Evolutionary conservation across 1,140 invertebrate species (phyloP).

Genomic region (Apolygus lucorum): DNA sequence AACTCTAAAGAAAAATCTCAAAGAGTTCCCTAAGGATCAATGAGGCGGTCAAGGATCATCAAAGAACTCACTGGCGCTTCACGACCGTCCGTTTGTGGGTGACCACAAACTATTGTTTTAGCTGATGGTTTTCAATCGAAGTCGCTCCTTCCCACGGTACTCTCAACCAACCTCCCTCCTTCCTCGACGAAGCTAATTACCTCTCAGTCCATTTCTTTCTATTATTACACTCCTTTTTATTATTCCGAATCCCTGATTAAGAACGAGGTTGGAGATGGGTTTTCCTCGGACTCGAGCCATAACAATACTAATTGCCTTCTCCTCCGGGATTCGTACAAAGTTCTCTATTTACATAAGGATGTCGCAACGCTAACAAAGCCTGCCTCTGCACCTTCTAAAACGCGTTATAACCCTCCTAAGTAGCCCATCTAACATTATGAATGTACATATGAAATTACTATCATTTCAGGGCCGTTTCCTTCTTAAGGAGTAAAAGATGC

Average conservation of each 20-base stretch:
- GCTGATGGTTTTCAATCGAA: background rate
- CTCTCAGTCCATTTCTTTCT: slow-evolving; percentile 3
- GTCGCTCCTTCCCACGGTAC: background rate
- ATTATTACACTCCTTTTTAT: background rate
- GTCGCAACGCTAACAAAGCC: background rate
- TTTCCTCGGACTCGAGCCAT: too few relatives aligned
- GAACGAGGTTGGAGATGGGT: too few relatives aligned
- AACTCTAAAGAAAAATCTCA: too few relatives aligned
- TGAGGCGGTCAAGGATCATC: background rate
- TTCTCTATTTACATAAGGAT: slow-evolving; percentile 13
- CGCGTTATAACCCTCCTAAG: background rate
- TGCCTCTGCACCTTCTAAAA: background rate
- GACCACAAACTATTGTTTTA: background rate
- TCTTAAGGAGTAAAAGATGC: too few relatives aligned
- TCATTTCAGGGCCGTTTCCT: too few relatives aligned
- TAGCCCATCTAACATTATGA: background rate
- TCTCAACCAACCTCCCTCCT: too few relatives aligned
- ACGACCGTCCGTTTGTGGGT: background rate
- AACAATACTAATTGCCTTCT: slow-evolving; percentile 8
- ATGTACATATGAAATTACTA: background rate
- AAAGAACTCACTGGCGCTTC: background rate
- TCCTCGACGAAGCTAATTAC: too few relatives aligned
- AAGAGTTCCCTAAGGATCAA: background rate
- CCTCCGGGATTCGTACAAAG: background rate
- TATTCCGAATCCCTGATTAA: background rate